Percentiles rank a stretch among this genome's conserved stretches.
phyloP scores from a whole-genome alignment of 1,140 invertebrate genomes.

The Drosophila sp. region DNA sequence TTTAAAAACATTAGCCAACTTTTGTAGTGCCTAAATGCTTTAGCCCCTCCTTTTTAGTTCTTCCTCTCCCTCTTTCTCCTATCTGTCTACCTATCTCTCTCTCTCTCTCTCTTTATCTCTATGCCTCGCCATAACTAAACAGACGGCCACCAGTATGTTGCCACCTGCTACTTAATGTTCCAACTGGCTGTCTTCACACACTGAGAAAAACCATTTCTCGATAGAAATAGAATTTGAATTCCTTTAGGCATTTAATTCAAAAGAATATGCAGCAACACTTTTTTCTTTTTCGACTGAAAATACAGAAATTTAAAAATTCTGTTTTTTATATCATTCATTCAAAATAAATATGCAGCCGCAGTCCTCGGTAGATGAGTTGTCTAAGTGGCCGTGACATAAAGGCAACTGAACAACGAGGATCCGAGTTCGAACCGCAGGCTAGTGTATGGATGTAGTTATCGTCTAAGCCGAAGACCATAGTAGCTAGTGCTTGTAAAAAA shows the following conservation, averaged over 20 bases:
- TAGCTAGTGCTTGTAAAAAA: too few species aligned
- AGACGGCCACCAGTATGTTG: slow-evolving; percentile 50
- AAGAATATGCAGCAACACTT: neutral
- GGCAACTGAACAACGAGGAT: too few species aligned
- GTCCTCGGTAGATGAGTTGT: too few species aligned
- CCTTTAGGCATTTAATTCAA: slow-evolving; percentile 9
- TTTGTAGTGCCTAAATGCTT: slow-evolving; percentile 75
- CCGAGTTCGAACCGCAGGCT: too few species aligned
- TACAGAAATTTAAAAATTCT: too few species aligned
- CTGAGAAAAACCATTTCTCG: slow-evolving; percentile 31
- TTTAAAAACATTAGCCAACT: slow-evolving; percentile 82
- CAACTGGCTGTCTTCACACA: slow-evolving; percentile 33
- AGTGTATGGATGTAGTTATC: too few species aligned
- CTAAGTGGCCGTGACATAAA: too few species aligned
- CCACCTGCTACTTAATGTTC: slow-evolving; percentile 67
- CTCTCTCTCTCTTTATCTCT: neutral
- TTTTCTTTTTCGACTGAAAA: neutral
- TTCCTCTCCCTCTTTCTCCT: neutral
- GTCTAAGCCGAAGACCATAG: too few species aligned
- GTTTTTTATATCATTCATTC: too few species aligned
- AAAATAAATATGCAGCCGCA: too few species aligned
- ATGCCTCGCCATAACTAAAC: slow-evolving; percentile 44
- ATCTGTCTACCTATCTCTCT: slow-evolving; percentile 7
- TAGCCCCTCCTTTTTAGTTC: slow-evolving; percentile 8
- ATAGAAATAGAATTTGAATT: slow-evolving; percentile 16